Evolutionary conservation across 2,888 invertebrate species (phyloP).

Genomic region (Dione juno): DNA sequence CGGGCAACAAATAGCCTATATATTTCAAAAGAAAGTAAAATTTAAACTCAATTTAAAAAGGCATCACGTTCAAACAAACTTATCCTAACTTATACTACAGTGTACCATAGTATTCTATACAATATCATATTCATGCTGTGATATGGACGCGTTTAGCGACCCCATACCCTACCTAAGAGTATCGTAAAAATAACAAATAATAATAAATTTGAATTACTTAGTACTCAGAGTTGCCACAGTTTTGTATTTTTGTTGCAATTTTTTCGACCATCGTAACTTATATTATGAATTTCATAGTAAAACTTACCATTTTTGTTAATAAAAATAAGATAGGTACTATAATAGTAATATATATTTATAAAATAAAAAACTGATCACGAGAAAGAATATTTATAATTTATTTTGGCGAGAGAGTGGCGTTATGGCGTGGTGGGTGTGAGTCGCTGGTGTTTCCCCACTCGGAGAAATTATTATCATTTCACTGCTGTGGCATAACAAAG

Average conservation of each 20-base stretch:
- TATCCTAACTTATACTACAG: background rate
- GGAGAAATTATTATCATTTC: too few relatives aligned
- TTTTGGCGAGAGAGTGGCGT: too few relatives aligned
- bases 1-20: too few relatives aligned
- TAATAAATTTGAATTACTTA: slow-evolving; percentile 23
- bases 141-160: background rate
- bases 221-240: slow-evolving; percentile 19
- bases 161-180: slow-evolving; percentile 18
- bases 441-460: too few relatives aligned
- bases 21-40: too few relatives aligned
- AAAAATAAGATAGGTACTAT: background rate
- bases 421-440: too few relatives aligned
- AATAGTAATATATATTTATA: background rate
- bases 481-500: too few relatives aligned
- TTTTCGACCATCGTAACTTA: background rate
- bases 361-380: too few relatives aligned
- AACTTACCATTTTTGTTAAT: background rate
- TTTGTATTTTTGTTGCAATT: background rate
- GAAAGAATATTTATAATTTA: too few relatives aligned
- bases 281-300: background rate
- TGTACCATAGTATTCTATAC: background rate
- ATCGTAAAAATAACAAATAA: slow-evolving; percentile 22
- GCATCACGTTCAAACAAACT: background rate
- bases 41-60: background rate
- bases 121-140: background rate